phyloP scores from a whole-genome alignment of 2,113 vertebrate genomes.

The Asarcornis scutulata region DNA sequence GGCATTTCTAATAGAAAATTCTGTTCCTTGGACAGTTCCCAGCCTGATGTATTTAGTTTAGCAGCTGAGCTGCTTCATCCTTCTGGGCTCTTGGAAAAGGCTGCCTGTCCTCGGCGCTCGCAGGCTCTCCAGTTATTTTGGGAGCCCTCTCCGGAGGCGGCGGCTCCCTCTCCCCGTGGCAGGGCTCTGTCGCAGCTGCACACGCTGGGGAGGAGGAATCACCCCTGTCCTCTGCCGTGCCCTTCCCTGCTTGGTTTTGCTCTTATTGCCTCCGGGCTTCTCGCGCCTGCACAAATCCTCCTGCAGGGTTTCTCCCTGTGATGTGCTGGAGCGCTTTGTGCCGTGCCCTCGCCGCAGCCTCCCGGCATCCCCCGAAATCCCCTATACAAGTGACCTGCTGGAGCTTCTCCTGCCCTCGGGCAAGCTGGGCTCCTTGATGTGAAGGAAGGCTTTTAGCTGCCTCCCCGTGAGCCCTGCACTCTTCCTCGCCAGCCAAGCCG shows the following conservation, averaged over 20 bases:
- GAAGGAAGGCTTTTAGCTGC: neutral
- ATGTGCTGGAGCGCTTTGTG: neutral
- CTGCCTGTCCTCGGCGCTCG: neutral
- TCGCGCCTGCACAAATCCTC: neutral
- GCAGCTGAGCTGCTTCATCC: neutral
- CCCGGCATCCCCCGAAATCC: neutral
- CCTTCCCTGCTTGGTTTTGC: neutral
- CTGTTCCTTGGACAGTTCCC: neutral
- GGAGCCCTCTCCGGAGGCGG: accelerated
- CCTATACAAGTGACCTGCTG: neutral
- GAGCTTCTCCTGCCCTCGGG: neutral
- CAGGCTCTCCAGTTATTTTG: accelerated
- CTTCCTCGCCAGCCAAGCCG: neutral
- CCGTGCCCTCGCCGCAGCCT: neutral
- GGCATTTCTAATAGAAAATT: neutral
- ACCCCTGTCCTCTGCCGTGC: neutral
- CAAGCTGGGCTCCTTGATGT: neutral
- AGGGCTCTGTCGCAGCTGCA: neutral
- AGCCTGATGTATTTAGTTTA: neutral
- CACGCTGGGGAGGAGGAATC: neutral
- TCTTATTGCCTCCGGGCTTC: neutral
- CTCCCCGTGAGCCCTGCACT: neutral
- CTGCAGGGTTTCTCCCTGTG: neutral
- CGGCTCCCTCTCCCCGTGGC: accelerated
- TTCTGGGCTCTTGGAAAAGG: neutral